Percentiles rank a stretch among this genome's conserved stretches.
phyloP scores from a whole-genome alignment of 2,888 invertebrate species.

The Amphipoea oculea region DNA sequence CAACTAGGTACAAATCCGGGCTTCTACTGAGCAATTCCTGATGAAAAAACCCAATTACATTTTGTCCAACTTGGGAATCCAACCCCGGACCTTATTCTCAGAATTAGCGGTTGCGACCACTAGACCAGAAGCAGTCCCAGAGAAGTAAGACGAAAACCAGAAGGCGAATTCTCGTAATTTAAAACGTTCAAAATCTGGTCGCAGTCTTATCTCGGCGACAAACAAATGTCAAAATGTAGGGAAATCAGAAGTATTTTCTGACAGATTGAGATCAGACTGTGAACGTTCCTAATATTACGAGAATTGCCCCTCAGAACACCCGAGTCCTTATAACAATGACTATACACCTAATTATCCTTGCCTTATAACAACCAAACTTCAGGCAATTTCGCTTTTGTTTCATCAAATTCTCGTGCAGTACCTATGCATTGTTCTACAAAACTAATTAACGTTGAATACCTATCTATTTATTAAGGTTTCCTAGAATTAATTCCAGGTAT shows the following conservation, averaged over 20 bases:
- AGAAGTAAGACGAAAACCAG: not conserved
- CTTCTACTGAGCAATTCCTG: not conserved
- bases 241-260: too few relatives aligned
- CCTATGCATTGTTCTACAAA: not conserved
- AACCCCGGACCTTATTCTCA: not conserved
- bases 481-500: not conserved
- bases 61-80: not conserved
- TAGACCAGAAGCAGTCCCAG: not conserved
- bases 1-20: not conserved
- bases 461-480: not conserved
- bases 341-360: too few relatives aligned
- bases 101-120: not conserved
- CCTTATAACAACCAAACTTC: not conserved
- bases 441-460: not conserved
- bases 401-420: not conserved
- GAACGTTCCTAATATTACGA: too few relatives aligned
- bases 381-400: not conserved
- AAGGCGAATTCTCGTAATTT: too few relatives aligned
- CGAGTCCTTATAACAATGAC: not conserved
- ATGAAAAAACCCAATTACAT: not conserved
- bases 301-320: not conserved
- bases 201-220: too few relatives aligned
- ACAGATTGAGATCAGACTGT: too few relatives aligned
- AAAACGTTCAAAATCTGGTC: too few relatives aligned
- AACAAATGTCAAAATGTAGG: too few relatives aligned